phyloP scores from a whole-genome alignment of 2,113 vertebrate genomes.

The Prunella fulvescens region DNA sequence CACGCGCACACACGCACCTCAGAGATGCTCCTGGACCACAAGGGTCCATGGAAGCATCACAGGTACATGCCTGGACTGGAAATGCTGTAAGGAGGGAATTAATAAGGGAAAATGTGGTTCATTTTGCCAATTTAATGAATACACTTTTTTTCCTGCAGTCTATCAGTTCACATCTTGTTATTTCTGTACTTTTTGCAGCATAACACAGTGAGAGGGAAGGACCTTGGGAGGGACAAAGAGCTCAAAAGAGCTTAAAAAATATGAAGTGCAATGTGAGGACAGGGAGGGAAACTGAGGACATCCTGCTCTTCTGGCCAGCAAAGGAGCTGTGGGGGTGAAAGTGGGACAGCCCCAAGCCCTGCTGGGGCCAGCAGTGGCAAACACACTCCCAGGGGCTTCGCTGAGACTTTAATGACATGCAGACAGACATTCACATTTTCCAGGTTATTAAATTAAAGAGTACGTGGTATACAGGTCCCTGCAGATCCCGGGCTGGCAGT shows the following conservation, averaged over 20 bases:
- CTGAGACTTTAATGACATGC: not conserved
- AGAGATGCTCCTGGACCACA: not conserved
- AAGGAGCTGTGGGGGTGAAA: not conserved
- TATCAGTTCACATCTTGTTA: not conserved
- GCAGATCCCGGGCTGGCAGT: not conserved
- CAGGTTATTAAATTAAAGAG: not conserved
- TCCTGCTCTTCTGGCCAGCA: not conserved
- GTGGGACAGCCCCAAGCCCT: not conserved
- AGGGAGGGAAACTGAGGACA: not conserved
- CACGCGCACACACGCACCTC: not conserved
- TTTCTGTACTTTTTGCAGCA: not conserved
- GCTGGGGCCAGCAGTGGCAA: not conserved
- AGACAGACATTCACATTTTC: not conserved
- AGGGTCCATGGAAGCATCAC: not conserved
- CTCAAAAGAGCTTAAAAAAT: not conserved
- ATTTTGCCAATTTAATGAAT: not conserved
- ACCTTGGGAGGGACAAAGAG: not conserved
- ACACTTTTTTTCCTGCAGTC: not conserved
- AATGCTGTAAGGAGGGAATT: not conserved
- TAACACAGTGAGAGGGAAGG: not conserved
- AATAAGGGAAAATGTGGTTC: not conserved
- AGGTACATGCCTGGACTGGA: not conserved
- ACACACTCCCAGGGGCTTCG: not conserved
- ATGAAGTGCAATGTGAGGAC: not conserved
- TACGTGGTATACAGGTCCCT: fast-evolving